These are phyloP conservation scores for Cataglyphis albicans DNA, from an alignment of 2,888 invertebrate species.

Conservation along the genomic window DNA sequence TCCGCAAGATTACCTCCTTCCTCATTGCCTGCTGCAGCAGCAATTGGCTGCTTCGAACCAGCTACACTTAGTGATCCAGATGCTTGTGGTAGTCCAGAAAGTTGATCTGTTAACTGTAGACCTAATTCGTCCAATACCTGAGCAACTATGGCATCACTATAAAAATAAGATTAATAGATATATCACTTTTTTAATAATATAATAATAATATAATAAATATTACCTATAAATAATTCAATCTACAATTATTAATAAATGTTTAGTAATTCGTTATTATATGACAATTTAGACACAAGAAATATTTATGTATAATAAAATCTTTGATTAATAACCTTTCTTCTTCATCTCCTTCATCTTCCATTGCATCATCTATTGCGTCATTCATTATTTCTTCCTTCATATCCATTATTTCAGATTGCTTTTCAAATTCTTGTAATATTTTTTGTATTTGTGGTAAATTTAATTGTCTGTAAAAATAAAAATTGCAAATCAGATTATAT, in stretches of 20 bases:
- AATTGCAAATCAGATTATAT: background rate
- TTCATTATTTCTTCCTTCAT: constrained; percentile 99
- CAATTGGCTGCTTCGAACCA: constrained; percentile 89
- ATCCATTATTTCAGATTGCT: constrained; percentile 99
- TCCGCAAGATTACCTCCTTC: constrained; percentile 88
- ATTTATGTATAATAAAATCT: background rate
- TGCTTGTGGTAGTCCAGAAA: constrained; percentile 94
- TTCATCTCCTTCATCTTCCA: constrained; percentile 99
- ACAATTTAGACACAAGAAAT: background rate
- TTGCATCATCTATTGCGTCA: constrained; percentile 99
- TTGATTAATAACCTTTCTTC: constrained; percentile 92
- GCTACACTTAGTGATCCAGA: constrained; percentile 88
- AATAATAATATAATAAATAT: constrained; percentile 6
- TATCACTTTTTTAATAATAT: constrained; percentile 14
- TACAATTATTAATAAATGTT: background rate
- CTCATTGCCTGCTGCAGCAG: constrained; percentile 86
- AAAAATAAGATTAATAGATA: constrained; percentile 73
- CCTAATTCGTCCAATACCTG: constrained; percentile 99
- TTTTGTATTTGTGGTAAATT: constrained; percentile 99
- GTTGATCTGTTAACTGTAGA: constrained; percentile 96
- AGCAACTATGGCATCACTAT: constrained; percentile 96
- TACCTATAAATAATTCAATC: background rate
- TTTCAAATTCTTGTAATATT: constrained; percentile 99
- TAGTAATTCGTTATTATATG: background rate
- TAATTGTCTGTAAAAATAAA: constrained; percentile 89